These are phyloP conservation scores for Protosalanx chinensis DNA, from an alignment of 2,797 vertebrate species.

Conservation along the genomic window DNA sequence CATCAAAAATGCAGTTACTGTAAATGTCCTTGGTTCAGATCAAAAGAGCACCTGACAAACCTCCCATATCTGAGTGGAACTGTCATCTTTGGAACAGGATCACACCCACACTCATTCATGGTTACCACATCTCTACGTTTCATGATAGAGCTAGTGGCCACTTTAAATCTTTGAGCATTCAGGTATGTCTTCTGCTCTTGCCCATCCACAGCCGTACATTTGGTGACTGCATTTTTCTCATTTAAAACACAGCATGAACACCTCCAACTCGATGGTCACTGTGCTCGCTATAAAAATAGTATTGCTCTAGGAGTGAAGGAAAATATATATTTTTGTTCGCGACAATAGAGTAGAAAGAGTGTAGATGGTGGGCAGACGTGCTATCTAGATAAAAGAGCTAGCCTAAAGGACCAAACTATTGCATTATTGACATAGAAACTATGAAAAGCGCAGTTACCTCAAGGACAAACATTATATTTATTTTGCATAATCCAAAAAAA, in stretches of 20 bases:
- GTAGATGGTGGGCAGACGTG: conserved; percentile 38
- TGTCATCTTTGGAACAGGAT: conserved; percentile 40
- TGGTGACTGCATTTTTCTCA: conserved; percentile 29
- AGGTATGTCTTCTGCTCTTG: not conserved
- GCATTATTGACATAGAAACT: conserved; percentile 43
- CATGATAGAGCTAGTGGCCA: not conserved
- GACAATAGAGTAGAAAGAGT: conserved; percentile 34
- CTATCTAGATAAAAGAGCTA: conserved; percentile 33
- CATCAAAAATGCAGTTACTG: conserved; percentile 41
- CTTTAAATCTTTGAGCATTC: not conserved
- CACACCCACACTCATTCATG: conserved; percentile 24
- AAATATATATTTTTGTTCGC: conserved; percentile 25
- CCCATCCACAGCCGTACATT: conserved; percentile 29
- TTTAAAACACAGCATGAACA: conserved; percentile 16
- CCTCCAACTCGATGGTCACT: conserved; percentile 19
- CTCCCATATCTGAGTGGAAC: conserved; percentile 26
- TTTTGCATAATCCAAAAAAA: conserved; percentile 46
- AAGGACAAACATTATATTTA: conserved; percentile 36
- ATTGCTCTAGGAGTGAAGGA: conserved; percentile 28
- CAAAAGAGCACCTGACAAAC: conserved; percentile 22
- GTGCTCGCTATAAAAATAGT: conserved; percentile 35
- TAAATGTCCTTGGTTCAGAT: conserved; percentile 33
- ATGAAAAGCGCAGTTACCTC: conserved; percentile 52
- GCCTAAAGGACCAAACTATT: conserved; percentile 34
- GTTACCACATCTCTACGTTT: conserved; percentile 20